Evolutionary conservation across 2,797 vertebrate species (phyloP).

Genomic region (Mallotus villosus): DNA sequence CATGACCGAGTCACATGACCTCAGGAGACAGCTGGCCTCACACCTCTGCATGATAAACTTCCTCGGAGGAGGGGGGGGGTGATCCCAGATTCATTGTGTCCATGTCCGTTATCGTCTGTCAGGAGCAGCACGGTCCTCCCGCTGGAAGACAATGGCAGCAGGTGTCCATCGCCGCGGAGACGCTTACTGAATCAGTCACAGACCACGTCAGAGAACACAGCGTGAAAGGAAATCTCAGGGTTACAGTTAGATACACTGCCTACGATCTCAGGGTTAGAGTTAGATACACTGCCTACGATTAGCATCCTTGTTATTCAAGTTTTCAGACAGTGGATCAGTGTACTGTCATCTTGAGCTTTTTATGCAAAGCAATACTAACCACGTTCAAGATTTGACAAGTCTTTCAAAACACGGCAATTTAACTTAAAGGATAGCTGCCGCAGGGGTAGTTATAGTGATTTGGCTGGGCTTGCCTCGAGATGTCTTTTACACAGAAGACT

Average conservation of each 20-base stretch:
- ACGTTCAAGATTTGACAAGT: background rate
- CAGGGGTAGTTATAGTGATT: no score
- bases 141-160: background rate
- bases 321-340: background rate
- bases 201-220: background rate
- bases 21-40: background rate
- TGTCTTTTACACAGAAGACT: background rate
- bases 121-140: no score
- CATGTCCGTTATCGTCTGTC: background rate
- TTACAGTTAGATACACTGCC: no score
- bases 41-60: background rate
- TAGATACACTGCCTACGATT: no score
- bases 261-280: background rate
- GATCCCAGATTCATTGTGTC: background rate
- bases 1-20: background rate
- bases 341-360: background rate
- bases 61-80: background rate
- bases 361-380: background rate
- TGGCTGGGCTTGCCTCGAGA: conserved; percentile 17
- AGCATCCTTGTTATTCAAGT: background rate
- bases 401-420: background rate
- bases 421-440: no score
- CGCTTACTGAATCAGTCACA: background rate
- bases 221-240: background rate
- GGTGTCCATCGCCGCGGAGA: background rate